Percentiles rank a stretch among this genome's conserved stretches.
Conservation (phyloP, 2,797 vertebrate genomes). For the Falco rusticolus region DNA sequence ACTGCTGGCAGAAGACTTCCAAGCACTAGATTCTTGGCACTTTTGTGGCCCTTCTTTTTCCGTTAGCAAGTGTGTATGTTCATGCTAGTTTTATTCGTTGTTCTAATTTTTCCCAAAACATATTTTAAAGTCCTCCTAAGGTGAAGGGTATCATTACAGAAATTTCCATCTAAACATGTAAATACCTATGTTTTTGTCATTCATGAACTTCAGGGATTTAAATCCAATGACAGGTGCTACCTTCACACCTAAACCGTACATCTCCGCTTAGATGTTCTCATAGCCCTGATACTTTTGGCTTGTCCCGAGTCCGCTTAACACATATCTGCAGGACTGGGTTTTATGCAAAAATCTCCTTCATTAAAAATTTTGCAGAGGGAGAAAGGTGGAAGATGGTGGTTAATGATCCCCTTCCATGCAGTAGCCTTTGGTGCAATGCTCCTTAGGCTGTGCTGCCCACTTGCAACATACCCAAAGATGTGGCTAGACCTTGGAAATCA, state of each 20-base stretch:
- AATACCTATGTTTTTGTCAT: not conserved
- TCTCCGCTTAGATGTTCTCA: not conserved
- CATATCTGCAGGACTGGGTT: not conserved
- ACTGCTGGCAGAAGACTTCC: not conserved
- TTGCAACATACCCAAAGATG: accelerated
- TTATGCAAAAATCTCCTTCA: not conserved
- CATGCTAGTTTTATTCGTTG: not conserved
- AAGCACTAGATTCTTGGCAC: not conserved
- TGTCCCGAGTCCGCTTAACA: not conserved
- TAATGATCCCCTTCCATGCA: not conserved
- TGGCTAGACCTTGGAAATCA: not conserved
- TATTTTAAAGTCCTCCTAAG: not conserved
- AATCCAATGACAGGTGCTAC: not conserved
- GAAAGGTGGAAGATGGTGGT: not conserved
- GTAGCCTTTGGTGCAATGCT: not conserved
- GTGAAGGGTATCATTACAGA: not conserved
- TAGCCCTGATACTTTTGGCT: not conserved
- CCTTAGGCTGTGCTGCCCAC: not conserved
- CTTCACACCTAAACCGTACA: not conserved
- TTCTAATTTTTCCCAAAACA: not conserved
- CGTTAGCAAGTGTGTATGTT: not conserved
- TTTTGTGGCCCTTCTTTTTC: not conserved
- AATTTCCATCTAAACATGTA: not conserved
- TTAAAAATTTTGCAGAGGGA: not conserved
- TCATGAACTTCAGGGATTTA: not conserved